Evolutionary conservation across 2,113 vertebrate species (phyloP), one percentile per base, ranked within the genome.

Genomic region (Corvus hawaiiensis): DNA sequence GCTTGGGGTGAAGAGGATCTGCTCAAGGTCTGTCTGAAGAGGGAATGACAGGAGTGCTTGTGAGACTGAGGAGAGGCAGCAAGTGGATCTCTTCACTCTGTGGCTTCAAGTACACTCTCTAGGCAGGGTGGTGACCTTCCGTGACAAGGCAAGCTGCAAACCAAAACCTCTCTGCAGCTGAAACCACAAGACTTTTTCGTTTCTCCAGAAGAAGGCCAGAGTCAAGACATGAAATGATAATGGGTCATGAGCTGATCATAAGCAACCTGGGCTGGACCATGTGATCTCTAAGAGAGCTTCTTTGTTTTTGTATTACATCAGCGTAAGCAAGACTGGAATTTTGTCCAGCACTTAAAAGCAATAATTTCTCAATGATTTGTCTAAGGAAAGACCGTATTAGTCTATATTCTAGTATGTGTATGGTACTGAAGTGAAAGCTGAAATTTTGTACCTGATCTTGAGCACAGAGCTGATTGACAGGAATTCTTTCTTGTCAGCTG

Each of bases 201-300:
- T 86, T 56, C 80, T 91, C 54, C 18, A 61, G 77, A 90, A 87
- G 56, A 16, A 21, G 20, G 21, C 16, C 21, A 16, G 43, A 95
- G 7, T 90, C 56, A 92, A 92, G 86, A 72, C 27, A 77, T 52
- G 56, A 92, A 88, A 84, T 48, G 41, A 48, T 41, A 67, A 71
- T 75, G 56, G 86, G 73, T 97, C 96, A 97, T 95, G 94, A 94
- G 95, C 95, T 90, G 89, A 92, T 97, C 94, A 96, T 97, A 97
- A 89, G 93, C 68, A 89, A 97, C 95, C 89, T 96, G 95, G 83
- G 78, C 71, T 81, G 48, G 68, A 72, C 86, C 95, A 68, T 96
- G 93, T 96, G 92, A 94, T 94, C 76, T 75, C n/a, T 86, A 86
- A 96, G 92, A 94, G 76, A n/a, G 63, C 82, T 93, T 71, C 89